Evolutionary conservation across 2,797 vertebrate genomes (phyloP), one percentile per base, ranked within the genome.

Genomic region (Tangara arthus): DNA sequence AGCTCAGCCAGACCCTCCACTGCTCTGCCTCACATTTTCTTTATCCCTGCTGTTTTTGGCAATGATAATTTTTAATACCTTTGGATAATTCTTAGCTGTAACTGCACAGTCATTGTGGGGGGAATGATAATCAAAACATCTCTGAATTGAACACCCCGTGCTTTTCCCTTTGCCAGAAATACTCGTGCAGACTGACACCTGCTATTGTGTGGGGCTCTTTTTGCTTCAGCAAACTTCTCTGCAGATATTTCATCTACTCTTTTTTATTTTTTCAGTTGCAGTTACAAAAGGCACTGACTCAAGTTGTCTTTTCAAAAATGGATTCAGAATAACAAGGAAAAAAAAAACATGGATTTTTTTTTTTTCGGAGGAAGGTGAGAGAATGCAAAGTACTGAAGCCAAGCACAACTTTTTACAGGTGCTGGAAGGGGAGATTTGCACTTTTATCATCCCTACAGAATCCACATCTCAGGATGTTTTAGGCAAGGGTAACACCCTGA

Each of bases 211-310:
- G 82, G 20, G 56, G 81, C 72, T 84, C 72, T 53, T 84, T 92
- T 83, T 81, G 61, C 85, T 88, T 81, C 71, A 35, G 77, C 89
- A 86, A 72, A 66, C 57, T 69, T 90, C 90, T 80, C 89, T 30
- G 84, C 60, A 86, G 82, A 57, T 75, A 80, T 91, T 77, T 88
- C 23, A 89, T 57, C 94, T 71, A 2, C 79, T 44, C 23, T n/a
- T 83, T 73, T 83, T 42, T 87, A 84, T 80, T 89, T 56, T 89
- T 93, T 23, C 53, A 78, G 60, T 56, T 42, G 14, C 55, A 28
- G 39, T 66, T 88, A 96, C 75, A 93, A 96, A 96, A 96, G 93
- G 60, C 87, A 78, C 82, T 93, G 87, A 94, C 65, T 96, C 85
- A 89, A 94, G 75, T 12, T 94, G 90, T 87, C 83, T 85, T 75